Percentiles rank a stretch among this genome's conserved stretches.
Evolutionary conservation across 2,888 invertebrate species (phyloP).

Genomic region (Leucania comma): DNA sequence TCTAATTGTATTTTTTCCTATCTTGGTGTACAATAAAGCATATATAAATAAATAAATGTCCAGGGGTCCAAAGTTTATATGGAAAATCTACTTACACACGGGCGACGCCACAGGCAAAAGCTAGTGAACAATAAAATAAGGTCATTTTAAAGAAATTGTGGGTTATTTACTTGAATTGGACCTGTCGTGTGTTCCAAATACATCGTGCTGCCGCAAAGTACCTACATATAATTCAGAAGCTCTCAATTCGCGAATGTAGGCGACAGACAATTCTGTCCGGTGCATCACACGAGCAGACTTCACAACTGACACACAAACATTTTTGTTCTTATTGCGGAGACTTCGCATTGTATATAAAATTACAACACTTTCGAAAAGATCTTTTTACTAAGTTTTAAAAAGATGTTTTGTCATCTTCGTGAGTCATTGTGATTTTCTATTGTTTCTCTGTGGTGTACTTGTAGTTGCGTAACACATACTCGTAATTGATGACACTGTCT

Average conservation of each 20-base stretch:
- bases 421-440: too few species aligned
- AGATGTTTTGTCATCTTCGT: too few species aligned
- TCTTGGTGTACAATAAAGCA: too few species aligned
- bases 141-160: background rate
- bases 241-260: conserved; percentile 50
- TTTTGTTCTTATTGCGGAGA: conserved; percentile 40
- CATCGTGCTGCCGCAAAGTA: conserved; percentile 5
- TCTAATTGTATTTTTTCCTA: too few species aligned
- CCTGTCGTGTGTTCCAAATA: conserved; percentile 19
- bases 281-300: conserved; percentile 62
- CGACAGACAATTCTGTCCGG: conserved; percentile 43
- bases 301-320: conserved; percentile 55
- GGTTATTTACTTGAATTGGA: background rate
- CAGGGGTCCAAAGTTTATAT: too few species aligned
- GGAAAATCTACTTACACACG: too few species aligned
- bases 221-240: conserved; percentile 31
- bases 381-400: background rate
- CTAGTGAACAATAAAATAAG: background rate
- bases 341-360: conserved; percentile 17
- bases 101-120: too few species aligned
- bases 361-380: conserved; percentile 35
- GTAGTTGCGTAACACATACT: too few species aligned
- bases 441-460: too few species aligned
- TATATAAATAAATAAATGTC: too few species aligned
- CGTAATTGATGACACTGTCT: too few species aligned